Evolutionary conservation across 2,888 invertebrate species (phyloP), one percentile per base, ranked within the genome.

Genomic region (Prosopocoilus inquinatus): DNA sequence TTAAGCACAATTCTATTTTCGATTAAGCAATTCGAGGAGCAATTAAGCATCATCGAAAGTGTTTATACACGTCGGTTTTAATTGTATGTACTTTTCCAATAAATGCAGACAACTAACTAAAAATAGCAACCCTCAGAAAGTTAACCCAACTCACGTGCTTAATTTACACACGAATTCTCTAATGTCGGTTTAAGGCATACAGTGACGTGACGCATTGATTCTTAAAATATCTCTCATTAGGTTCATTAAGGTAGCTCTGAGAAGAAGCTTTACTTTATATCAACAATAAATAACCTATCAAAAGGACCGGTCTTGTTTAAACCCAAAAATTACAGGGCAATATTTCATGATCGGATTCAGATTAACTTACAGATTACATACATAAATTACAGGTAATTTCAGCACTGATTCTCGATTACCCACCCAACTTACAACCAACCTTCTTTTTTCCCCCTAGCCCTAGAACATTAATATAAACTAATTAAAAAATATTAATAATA

Each of bases 151-250:
- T 51, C 51, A 51, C 46, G 51, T 51, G 45, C 51, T 12, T 32
- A 32, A 51, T 33, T 51, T 51, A 12, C 43, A 51, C 51, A 34
- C 12, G 41, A 50, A 46, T 43, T 36, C 46, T 53, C 46, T n/a
- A n/a, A n/a, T 47, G 50, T 50, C 50, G 45, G 50, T 48, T 44
- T 45, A 38, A 15, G 33, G 50, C 20, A 45, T 46, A 12, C 20
- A n/a, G n/a, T n/a, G n/a, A n/a, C n/a, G n/a, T n/a, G n/a, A n/a
- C n/a, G n/a, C n/a, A n/a, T n/a, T n/a, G 5, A 38, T 50, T 50
- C 47, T 55, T 56, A 56, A 56, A 56, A 56, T 56, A 52, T 51
- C 52, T 51, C 52, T 55, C 51, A 56, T 56, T 56, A 56, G 43
- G 47, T 52, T 56, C 52, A 44, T 56, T 50, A 50, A 44, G 28